Base-by-base conservation (phyloP, 2,113 vertebrate genomes). In the Craseonycteris thonglongyai region DNA sequence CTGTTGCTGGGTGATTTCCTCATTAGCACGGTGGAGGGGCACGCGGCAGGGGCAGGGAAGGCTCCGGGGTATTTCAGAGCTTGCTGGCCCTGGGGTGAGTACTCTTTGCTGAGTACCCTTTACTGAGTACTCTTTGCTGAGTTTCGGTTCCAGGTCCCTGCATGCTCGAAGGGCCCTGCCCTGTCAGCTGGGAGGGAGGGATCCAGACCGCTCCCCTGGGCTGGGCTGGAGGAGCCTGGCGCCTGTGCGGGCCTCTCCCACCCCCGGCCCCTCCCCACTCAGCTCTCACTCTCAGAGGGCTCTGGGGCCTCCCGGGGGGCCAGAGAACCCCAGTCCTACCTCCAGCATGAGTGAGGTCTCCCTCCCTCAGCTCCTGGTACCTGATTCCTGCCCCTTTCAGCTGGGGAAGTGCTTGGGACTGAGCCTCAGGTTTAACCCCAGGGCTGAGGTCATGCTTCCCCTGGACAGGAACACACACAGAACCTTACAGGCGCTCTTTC, bases 61-160 rank as follows among this genome's bases (percentile, higher is more conserved):
- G 54, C 72, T 81, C 28, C 21, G 11, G 49, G 30, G 12, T 6
- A 58, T 42, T 42, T 56, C 2, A 5, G 78, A 58, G 63, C 90
- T 83, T 82, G 38, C 91, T 65, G 68, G 74, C 5, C 78, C 94
- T 30, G 54, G 93, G 88, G 30, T 83, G 86, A 69, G 63, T 24
- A n/a, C n/a, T n/a, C n/a, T n/a, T n/a, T n/a, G n/a, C n/a, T n/a
- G n/a, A n/a, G n/a, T n/a, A n/a, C n/a, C n/a, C n/a, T n/a, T n/a
- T n/a, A n/a, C n/a, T 91, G 83, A 76, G 59, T 63, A 35, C 74
- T 26, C 89, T 58, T 21, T 42, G 80, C 75, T 79, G 80, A 87
- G 96, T 97, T 97, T 97, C 97, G 96, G 96, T 96, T 75, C 97
- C 97, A 97, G 95, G 96, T 96, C 93, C 87, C 33, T 91, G 96